phyloP scores from a whole-genome alignment of 2,888 invertebrate genomes.

The Brassicogethes aeneus region DNA sequence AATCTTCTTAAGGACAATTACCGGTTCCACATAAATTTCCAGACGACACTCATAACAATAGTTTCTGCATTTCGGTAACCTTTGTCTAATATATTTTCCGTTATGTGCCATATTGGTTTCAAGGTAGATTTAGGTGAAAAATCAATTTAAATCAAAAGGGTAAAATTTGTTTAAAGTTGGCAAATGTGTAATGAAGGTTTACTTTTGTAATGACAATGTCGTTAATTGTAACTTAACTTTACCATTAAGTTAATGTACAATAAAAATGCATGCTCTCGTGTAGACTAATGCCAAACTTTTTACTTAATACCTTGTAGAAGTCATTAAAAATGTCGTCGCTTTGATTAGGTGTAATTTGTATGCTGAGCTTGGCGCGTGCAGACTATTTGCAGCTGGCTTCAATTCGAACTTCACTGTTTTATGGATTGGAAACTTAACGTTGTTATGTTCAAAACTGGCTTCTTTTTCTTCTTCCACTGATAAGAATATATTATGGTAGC shows the following conservation, averaged over 20 bases:
- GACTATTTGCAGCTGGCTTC: slow-evolving; percentile 13
- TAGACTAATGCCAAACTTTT: slow-evolving; percentile 7
- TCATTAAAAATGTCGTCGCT: slow-evolving; percentile 16
- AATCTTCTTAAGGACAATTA: background rate
- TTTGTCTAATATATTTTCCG: background rate
- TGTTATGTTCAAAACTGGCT: slow-evolving; percentile 14
- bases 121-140: too few species aligned
- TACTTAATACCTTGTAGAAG: slow-evolving; percentile 11
- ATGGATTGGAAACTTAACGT: slow-evolving; percentile 21
- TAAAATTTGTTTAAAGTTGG: too few species aligned
- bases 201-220: too few species aligned
- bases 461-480: slow-evolving; percentile 4
- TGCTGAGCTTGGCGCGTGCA: slow-evolving; percentile 8
- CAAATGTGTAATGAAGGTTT: too few species aligned
- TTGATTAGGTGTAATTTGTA: slow-evolving; percentile 16
- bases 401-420: slow-evolving; percentile 22
- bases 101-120: too few species aligned
- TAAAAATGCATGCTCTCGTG: slow-evolving; percentile 5
- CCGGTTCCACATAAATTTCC: background rate
- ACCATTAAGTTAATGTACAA: slow-evolving; percentile 2
- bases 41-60: background rate
- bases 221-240: background rate
- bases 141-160: too few species aligned
- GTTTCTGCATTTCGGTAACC: background rate
- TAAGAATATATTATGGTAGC: slow-evolving; percentile 10